Base-by-base conservation (phyloP, 2,113 vertebrate species). In the Acinonyx jubatus region DNA sequence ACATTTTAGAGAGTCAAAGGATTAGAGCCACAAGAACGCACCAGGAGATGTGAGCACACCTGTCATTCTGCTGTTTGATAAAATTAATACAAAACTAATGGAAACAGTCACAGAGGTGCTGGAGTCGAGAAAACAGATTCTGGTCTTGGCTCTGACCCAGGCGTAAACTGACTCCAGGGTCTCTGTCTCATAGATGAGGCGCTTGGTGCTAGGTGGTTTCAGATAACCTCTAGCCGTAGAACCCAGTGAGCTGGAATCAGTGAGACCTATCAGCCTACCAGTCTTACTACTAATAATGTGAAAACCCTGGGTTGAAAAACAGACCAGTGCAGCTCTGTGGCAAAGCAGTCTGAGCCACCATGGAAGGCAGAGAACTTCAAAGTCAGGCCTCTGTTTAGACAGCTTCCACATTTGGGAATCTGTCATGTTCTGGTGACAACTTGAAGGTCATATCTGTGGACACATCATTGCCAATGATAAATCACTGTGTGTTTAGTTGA, bases 381-480 rank as follows among this genome's bases (percentile, higher is more conserved):
- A 96, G 94, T 38, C 76, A 45, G 71, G 71, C 78, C 52, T 88
- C 71, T 97, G 29, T 97, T 97, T 96, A 86, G 97, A 97, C 78
- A 97, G 93, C 73, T 85, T 91, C 57, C 73, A 94, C 61, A 4
- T 50, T 94, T 29, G 79, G 86, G 97, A 96, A 96, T 97, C 89
- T 0, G 29, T 96, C 98, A 95, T 83, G 63, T 96, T 96, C 96
- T 89, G 66, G 92, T 93, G 94, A 97, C 96, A 80, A 38, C 78
- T 73, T 83, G 95, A 96, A 97, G 97, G 95, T 97, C 78, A n/a
- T 89, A 92, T 86, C 96, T 98, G 80, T 91, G 97, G 97, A 79
- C 16, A 68, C 82, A 57, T 80, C 83, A 57, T 74, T 74, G 83
- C 74, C 90, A 27, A 4, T 90, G 94, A 95, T 94, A 84, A 85